Evolutionary conservation across 2,797 vertebrate genomes (phyloP).

Genomic region (Morus bassanus): DNA sequence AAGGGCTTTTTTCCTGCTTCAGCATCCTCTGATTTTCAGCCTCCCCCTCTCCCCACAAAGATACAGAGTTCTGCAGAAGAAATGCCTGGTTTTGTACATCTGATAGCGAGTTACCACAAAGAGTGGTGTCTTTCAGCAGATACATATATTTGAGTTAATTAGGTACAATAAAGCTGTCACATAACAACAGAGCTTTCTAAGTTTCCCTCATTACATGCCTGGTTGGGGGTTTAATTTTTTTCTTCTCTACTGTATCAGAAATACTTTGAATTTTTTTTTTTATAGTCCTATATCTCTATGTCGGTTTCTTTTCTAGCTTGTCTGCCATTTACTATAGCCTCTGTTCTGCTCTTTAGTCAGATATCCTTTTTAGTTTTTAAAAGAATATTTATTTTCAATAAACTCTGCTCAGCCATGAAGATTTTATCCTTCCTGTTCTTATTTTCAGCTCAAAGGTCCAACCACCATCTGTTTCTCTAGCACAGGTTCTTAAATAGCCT

Average conservation of each 20-base stretch:
- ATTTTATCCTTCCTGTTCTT: constrained; percentile 3
- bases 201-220: constrained; percentile 36
- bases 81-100: not conserved
- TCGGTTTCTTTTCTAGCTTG: not conserved
- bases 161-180: constrained; percentile 56
- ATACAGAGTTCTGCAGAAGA: not conserved
- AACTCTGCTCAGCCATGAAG: not conserved
- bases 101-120: not conserved
- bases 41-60: not conserved
- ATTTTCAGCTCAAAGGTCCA: constrained; percentile 23
- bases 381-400: constrained; percentile 41
- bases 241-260: constrained; percentile 2
- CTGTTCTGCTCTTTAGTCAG: not conserved
- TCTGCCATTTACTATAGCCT: not conserved
- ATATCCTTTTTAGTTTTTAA: not conserved
- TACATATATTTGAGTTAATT: constrained; percentile 49
- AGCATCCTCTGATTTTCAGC: constrained; percentile 3
- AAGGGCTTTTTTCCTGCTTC: not conserved
- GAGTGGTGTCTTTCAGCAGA: constrained; percentile 18
- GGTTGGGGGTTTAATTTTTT: constrained; percentile 19
- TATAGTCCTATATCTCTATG: not conserved
- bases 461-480: not conserved
- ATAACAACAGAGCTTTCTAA: constrained; percentile 1
- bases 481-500: constrained; percentile 38
- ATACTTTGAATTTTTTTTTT: not conserved